Base-by-base conservation (phyloP, 2,797 vertebrate species). In the Muscicapa comitata region DNA sequence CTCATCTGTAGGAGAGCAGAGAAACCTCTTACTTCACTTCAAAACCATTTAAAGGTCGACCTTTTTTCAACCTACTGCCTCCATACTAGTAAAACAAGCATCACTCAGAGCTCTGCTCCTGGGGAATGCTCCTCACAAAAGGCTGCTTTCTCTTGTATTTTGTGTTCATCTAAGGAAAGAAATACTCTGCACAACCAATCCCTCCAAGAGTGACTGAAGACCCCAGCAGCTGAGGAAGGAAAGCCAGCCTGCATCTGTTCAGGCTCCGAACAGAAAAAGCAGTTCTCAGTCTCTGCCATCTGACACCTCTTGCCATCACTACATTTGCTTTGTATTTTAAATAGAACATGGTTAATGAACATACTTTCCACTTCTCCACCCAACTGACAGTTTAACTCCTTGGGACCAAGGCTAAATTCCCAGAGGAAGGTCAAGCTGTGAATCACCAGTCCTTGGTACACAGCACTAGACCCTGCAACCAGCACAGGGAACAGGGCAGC, bases 271-370 rank as follows among this genome's bases (percentile, higher is more conserved):
- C 23, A 48, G 72, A 92, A 87, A 85, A 67, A 72, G 65, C 12
- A 50, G 35, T 71, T 90, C 43, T n/a, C 50, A 35, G 8, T 24
- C 71, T 18, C 26, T 55, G 91, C 17, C 54, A 96, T 45, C 72
- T 0, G 19, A 96, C 10, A 83, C 78, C 72, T 68, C 86, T 77
- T 40, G 50, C 65, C 24, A 77, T 33, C 67, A 2, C 48, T 66
- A 31, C 53, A 93, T 80, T 91, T 92, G 68, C 83, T 93, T 94
- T 97, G 86, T 95, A 92, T 95, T 96, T 97, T 96, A 97, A 95
- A 96, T 95, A 97, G 90, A 90, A 87, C 86, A 53, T n/a, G 79
- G 93, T 95, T 86, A 88, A 92, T 71, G 75, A 91, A 48, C 71
- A 91, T 92, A 61, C 65, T 94, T 96, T 95, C 91, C 88, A 85